Conservation (phyloP, 1,140 invertebrate genomes). For the Meloidogyne chitwoodi region DNA sequence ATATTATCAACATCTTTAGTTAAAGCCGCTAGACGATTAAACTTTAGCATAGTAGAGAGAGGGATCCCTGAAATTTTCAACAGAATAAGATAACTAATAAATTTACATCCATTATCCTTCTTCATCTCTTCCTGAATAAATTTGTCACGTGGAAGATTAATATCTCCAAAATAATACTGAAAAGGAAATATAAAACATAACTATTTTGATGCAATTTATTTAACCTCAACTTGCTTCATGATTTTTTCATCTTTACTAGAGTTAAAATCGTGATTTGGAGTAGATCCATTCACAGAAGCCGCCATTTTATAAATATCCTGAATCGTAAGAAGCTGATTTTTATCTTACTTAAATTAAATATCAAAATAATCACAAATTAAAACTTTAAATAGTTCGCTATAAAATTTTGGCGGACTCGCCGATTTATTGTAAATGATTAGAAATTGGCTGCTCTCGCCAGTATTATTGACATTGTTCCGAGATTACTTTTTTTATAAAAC, state of each 20-base stretch:
- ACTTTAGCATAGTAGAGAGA: slow-evolving; percentile 76
- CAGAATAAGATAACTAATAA: background rate
- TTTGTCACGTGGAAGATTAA: slow-evolving; percentile 81
- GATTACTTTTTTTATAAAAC: too few relatives aligned
- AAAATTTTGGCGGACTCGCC: too few relatives aligned
- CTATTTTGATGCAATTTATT: background rate
- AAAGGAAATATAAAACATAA: slow-evolving; percentile 41
- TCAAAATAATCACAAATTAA: too few relatives aligned
- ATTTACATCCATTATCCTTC: slow-evolving; percentile 77
- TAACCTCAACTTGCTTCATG: slow-evolving; percentile 18
- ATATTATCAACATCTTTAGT: slow-evolving; percentile 72
- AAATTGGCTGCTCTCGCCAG: too few relatives aligned
- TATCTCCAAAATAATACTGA: slow-evolving; percentile 77
- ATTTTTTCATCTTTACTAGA: slow-evolving; percentile 1
- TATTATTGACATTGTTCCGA: too few relatives aligned
- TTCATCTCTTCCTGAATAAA: slow-evolving; percentile 79
- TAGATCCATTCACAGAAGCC: background rate
- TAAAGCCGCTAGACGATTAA: slow-evolving; percentile 77
- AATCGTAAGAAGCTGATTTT: too few relatives aligned
- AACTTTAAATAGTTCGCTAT: too few relatives aligned
- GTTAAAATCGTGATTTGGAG: background rate
- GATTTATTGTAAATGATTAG: too few relatives aligned
- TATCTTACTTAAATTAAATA: too few relatives aligned
- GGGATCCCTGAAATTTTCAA: slow-evolving; percentile 68
- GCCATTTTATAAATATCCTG: background rate